Base-by-base conservation (phyloP, 2,797 vertebrate genomes). In the Sebastes steindachneri region DNA sequence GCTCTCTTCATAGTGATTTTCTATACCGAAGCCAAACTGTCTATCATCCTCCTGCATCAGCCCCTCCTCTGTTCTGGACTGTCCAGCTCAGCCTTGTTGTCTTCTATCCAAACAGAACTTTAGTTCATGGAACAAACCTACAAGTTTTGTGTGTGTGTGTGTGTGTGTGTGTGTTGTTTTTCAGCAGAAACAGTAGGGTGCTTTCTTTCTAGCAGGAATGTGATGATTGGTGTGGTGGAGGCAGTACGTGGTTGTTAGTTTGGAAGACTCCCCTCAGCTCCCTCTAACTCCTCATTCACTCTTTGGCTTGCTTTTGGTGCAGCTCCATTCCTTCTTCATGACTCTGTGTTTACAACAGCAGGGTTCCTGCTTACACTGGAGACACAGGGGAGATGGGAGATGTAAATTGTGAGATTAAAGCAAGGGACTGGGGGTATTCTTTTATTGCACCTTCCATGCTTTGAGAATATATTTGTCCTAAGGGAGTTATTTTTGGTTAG, bases 11-110 rank as follows among this genome's bases (percentile, higher is more conserved):
- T 41, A 82, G 62, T 62, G 31, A 48, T 77, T 31, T 70, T 48
- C 37, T 69, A 29, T 63, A 66, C 33, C 33, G 26, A 75, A 75
- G 72, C 74, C 87, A 89, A 87, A 68, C 75, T 63, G 81, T 85
- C 80, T 17, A 26, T 80, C 62, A 63, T 69, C 73, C 31, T 79
- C 28, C 70, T 82, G 55, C 68, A 65, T 73, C 45, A 62, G 60
- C 79, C 45, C 23, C 55, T 76, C 64, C 58, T 68, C 54, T 77
- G 76, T 83, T 53, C 25, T 67, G 17, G 19, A 29, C 28, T 9
- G 76, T 68, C 57, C 29, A 60, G 67, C 72, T 80, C 70, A 14
- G 37, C 29, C 64, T 80, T 63, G n/a, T 41, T 31, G 6, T 45
- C 10, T 68, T 64, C 31, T 67, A 9, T 74, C 35, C 59, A 64